These are phyloP conservation scores for Capitulum mitella DNA, from an alignment of 2,888 invertebrate species.

Conservation along the genomic window DNA sequence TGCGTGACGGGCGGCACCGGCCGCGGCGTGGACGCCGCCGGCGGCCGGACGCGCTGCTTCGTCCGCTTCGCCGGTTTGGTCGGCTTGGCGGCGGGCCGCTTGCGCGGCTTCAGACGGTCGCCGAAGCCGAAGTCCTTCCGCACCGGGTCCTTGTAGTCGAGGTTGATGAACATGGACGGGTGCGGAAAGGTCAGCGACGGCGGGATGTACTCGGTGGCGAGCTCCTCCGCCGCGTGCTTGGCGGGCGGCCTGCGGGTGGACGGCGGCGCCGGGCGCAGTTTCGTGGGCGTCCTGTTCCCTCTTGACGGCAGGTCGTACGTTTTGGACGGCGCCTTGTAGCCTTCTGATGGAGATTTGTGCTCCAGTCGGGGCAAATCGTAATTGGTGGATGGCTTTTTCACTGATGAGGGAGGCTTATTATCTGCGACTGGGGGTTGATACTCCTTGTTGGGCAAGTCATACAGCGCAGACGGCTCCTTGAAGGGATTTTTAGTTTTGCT, in stretches of 20 bases:
- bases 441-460: not conserved
- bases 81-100: not conserved
- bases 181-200: not conserved
- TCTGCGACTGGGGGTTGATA: not conserved
- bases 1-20: not conserved
- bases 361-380: not conserved
- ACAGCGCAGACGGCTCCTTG: not conserved
- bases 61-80: not conserved
- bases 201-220: not conserved
- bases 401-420: not conserved
- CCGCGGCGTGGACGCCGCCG: not conserved
- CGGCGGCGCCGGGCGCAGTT: too few species aligned
- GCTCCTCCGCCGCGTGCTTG: not conserved
- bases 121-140: conserved; percentile 13
- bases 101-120: not conserved
- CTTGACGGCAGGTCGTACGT: not conserved
- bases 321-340: not conserved
- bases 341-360: not conserved
- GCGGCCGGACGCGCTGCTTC: not conserved
- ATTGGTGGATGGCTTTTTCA: not conserved
- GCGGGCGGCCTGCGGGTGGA: not conserved
- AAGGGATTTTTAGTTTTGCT: not conserved
- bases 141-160: conserved; percentile 2
- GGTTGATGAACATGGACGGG: conserved; percentile 9
- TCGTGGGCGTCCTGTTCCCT: too few species aligned